A percentile compares a stretch with the other conserved stretches of the same genome.
Conservation (phyloP, 2,113 vertebrate species). For the Spheniscus mendiculus region DNA sequence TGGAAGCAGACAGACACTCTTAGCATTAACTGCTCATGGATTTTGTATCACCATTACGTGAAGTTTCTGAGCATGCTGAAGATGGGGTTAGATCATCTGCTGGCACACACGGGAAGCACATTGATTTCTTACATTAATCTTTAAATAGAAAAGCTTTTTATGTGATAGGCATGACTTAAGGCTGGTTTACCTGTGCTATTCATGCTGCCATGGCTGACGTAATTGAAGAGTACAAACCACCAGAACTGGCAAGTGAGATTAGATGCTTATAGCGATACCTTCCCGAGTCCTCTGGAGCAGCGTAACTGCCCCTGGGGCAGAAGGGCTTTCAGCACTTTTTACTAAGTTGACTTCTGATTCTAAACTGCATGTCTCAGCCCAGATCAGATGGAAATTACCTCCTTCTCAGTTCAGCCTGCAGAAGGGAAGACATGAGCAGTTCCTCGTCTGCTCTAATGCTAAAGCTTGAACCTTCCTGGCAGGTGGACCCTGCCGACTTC, state of each 20-base stretch:
- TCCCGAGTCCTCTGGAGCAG: neutral
- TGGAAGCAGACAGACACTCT: neutral
- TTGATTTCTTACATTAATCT: slow-evolving; percentile 38
- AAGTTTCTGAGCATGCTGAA: slow-evolving; percentile 19
- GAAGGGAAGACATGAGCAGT: neutral
- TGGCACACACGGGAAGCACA: neutral
- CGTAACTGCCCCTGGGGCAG: neutral
- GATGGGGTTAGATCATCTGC: slow-evolving; percentile 29
- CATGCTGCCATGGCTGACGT: neutral
- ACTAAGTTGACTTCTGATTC: neutral
- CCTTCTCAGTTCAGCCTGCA: neutral
- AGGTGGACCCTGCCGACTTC: neutral
- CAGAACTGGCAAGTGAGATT: neutral
- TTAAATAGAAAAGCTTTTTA: slow-evolving; percentile 18
- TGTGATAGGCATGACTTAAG: neutral
- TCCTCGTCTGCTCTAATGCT: neutral
- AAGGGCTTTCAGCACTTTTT: neutral
- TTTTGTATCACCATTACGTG: neutral
- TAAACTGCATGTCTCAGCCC: neutral
- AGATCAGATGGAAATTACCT: neutral
- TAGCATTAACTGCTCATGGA: slow-evolving; percentile 6
- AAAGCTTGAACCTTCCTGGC: neutral
- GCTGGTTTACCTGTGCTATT: slow-evolving; percentile 13
- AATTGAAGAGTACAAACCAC: neutral
- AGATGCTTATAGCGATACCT: neutral